Base-by-base conservation (phyloP, 2,797 vertebrate genomes). In the Platalea minor region DNA sequence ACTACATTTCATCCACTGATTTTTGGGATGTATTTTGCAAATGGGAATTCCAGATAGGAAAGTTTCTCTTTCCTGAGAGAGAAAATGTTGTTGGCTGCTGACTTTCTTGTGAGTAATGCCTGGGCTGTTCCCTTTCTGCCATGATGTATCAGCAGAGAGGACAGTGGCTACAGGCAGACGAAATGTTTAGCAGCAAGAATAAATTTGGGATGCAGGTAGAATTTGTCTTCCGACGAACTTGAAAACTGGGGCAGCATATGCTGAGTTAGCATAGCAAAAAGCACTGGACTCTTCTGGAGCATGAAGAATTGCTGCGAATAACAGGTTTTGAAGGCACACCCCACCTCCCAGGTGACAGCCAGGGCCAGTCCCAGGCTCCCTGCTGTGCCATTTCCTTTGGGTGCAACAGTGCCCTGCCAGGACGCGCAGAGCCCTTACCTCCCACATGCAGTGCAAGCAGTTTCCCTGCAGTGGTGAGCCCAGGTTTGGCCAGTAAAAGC, bases 371-470 rank as follows among this genome's bases (percentile, higher is more conserved):
- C 13, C 53, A 24, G 51, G 46, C 23, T 89, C 16, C 31, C 60
- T 53, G 37, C 46, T 79, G 29, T 48, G 57, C 14, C 7, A 5
- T 35, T 67, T 39, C 18, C n/a, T 37, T 13, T 24, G 20, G 23
- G 11, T 61, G 11, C 2, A 1, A 26, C n/a, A 28, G 46, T 56
- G 61, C 33, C 45, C n/a, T 86, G 20, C 29, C 54, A 85, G 35
- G 50, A 51, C 29, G 0, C 0, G 19, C 35, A 57, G 48, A 78
- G 31, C 46, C 75, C 70, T 95, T 68, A 85, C 61, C 56, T 65
- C 5, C 31, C 7, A 2, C 3, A 0, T 0, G 18, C 87, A 72
- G 16, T 0, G 6, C 7, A 2, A 6, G 31, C 26, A 37, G 13
- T 8, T 53, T 48, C 4, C 2, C 56, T 10, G 7, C 3, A 0